A percentile compares a stretch with the other conserved stretches of the same genome.
Evolutionary conservation across 2,113 vertebrate genomes (phyloP).

Genomic region (Morone saxatilis): DNA sequence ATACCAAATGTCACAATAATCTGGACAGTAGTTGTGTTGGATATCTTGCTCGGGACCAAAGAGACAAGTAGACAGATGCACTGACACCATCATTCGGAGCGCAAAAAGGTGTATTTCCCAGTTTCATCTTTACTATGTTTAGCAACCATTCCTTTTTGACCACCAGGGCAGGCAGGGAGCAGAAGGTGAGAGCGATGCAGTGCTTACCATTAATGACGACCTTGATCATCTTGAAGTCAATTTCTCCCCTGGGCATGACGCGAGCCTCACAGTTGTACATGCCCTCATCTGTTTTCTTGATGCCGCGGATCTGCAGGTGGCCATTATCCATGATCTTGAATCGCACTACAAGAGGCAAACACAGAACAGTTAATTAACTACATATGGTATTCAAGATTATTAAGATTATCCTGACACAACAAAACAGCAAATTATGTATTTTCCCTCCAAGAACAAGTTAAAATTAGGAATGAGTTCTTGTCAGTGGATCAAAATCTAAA

Average conservation of each 20-base stretch:
- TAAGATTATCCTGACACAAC: no score
- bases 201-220: conserved; percentile 95
- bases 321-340: conserved; percentile 90
- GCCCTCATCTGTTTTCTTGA: conserved; percentile 97
- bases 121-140: neutral
- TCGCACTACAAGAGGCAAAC: conserved; percentile 83
- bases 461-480: neutral
- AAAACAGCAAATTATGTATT: no score
- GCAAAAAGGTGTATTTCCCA: no score
- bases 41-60: neutral
- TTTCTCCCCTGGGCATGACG: conserved; percentile 94
- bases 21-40: no score
- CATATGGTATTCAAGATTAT: neutral
- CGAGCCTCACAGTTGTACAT: conserved; percentile 95
- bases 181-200: neutral
- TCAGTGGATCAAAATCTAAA: neutral
- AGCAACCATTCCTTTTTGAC: neutral
- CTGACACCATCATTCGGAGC: no score
- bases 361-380: neutral
- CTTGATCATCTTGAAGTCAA: conserved; percentile 94
- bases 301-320: conserved; percentile 95
- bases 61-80: neutral
- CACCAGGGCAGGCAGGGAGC: neutral
- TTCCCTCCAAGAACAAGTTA: no score
- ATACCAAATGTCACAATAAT: no score